Evolutionary conservation across 2,113 vertebrate genomes (phyloP), one percentile per base, ranked within the genome.

Genomic region (Balaenoptera acutorostrata): DNA sequence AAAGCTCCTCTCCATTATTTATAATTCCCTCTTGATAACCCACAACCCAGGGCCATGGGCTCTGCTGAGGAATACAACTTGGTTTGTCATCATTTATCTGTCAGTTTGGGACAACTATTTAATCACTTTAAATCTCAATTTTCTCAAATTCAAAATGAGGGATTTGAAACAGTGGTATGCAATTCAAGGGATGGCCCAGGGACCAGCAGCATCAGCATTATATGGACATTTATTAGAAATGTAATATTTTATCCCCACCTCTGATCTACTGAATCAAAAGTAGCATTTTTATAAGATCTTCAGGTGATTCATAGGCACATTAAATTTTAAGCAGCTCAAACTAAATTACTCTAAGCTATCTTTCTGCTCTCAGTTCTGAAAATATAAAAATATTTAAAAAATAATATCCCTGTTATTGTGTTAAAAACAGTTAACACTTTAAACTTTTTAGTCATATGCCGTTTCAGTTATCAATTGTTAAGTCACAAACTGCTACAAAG

Each of bases 251-350:
- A 90, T 77, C 25, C 0, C 13, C 2, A 55, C n/a, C 17, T 82
- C 39, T 88, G 61, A 96, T 71, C 3, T 88, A 91, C 27, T 75
- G 36, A 95, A 85, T 91, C 77, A 91, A 87, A 96, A 77, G 27
- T 64, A 88, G 18, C 52, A 88, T 39, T 95, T 93, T 96, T 96
- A 93, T 4, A 93, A 85, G 44, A 88, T 55, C 1, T 80, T 64
- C n/a, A 66, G 33, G 15, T 95, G 63, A 92, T 71, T 95, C 57
- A 95, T n/a, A 69, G 17, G 8, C 23, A 57, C 18, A 90, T 91
- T 94, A 95, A 81, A 95, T 88, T 96, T 96, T 96, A 96, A 97
- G 46, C n/a, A 91, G 1, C 36, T 90, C 46, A 80, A 87, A 57
- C 36, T 64, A 90, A 92, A 93, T 94, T 96, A 89, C 59, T 86